These are phyloP conservation scores for Omphaloscelis lunosa DNA, from an alignment of 2,888 invertebrate genomes.

Conservation along the genomic window DNA sequence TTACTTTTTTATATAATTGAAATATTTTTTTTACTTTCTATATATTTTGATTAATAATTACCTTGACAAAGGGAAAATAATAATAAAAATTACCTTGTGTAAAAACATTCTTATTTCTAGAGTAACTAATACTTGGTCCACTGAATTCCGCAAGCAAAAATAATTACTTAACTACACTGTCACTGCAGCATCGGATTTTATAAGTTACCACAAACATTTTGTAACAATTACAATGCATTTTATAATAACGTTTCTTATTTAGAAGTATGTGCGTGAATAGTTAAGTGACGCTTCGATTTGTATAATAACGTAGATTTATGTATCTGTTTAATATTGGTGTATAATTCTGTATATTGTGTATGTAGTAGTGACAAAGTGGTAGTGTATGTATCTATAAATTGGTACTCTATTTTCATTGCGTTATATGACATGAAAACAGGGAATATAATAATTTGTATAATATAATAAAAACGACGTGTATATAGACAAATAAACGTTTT, in stretches of 20 bases:
- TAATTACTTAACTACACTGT: background rate
- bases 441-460: conserved; percentile 52
- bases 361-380: conserved; percentile 14
- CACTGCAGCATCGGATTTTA: background rate
- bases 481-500: conserved; percentile 31
- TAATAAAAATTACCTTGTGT: no score
- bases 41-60: conserved; percentile 1
- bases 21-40: conserved; percentile 5
- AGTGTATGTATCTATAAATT: conserved; percentile 19
- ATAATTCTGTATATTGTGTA: background rate
- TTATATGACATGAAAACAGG: conserved; percentile 50
- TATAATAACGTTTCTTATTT: conserved; percentile 13
- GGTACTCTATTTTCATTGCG: conserved; percentile 22
- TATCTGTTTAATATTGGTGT: conserved; percentile 19
- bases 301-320: conserved; percentile 6
- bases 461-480: conserved; percentile 27
- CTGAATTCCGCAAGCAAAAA: background rate
- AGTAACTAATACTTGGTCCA: no score
- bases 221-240: conserved; percentile 9
- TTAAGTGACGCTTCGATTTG: conserved; percentile 14
- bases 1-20: background rate
- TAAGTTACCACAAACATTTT: conserved; percentile 8
- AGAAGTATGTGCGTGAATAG: background rate
- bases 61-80: no score
- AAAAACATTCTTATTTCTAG: background rate